Evolutionary conservation across 2,888 invertebrate species (phyloP).

Genomic region (Endotricha flammealis): DNA sequence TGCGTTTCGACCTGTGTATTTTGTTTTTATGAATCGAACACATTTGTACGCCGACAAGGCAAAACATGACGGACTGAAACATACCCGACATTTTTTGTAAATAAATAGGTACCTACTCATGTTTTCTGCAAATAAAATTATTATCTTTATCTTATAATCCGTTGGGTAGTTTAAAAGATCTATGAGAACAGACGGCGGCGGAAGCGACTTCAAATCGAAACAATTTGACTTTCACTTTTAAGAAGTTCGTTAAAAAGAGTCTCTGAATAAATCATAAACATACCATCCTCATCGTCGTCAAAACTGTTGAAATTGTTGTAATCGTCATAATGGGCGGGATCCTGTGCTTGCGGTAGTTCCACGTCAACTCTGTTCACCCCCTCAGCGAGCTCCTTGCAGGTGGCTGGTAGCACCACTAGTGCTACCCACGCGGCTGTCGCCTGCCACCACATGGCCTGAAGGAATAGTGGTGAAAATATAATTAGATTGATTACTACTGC

Average conservation of each 20-base stretch:
- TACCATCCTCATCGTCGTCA: conserved; percentile 56
- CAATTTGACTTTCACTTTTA: background rate
- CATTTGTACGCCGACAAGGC: no score
- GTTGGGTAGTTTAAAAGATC: no score
- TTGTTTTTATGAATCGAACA: no score
- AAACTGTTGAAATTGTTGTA: conserved; percentile 31
- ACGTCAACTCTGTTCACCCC: conserved; percentile 26
- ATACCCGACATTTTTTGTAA: no score
- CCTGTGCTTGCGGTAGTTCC: conserved; percentile 54
- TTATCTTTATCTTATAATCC: no score
- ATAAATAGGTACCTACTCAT: no score
- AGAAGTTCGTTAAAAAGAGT: background rate
- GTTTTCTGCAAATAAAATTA: no score
- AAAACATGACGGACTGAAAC: no score
- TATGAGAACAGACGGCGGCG: no score
- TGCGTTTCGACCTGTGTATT: no score
- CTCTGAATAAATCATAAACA: background rate
- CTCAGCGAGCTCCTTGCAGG: conserved; percentile 50
- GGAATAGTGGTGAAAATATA: conserved; percentile 5
- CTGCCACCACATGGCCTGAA: conserved; percentile 42
- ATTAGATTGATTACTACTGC: no score
- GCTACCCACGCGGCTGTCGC: conserved; percentile 39
- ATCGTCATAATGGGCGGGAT: conserved; percentile 52
- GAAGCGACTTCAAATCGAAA: background rate
- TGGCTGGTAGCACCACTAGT: conserved; percentile 43